phyloP scores from a whole-genome alignment of 30 jellyfish, hydroid and myxozoan genomes.

The Morbakka virulenta region DNA sequence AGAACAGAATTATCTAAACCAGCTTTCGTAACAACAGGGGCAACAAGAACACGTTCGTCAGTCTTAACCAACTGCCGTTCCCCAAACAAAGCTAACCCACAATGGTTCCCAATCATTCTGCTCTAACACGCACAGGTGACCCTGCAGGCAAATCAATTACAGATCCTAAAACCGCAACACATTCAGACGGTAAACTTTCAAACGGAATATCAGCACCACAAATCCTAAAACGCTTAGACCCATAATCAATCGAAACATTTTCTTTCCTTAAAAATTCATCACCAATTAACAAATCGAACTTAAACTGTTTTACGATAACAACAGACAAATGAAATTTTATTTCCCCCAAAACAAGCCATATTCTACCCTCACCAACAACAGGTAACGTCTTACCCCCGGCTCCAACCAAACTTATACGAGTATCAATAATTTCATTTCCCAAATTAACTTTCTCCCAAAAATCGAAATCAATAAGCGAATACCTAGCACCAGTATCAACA shows the following conservation, averaged over 20 bases:
- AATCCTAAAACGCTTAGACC: neutral
- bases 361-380: slow-evolving; percentile 23
- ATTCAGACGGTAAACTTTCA: slow-evolving; percentile 57
- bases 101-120: slow-evolving; percentile 57
- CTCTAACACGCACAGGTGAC: too few relatives aligned
- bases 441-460: too few relatives aligned
- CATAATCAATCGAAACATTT: slow-evolving; percentile 39
- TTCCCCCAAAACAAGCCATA: neutral
- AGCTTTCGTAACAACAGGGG: slow-evolving; percentile 67
- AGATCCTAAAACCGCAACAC: slow-evolving; percentile 60
- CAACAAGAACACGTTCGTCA: slow-evolving; percentile 48
- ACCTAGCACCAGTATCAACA: too few relatives aligned
- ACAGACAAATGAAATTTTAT: neutral
- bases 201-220: slow-evolving; percentile 29
- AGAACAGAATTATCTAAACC: slow-evolving; percentile 36
- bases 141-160: slow-evolving; percentile 35
- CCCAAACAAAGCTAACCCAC: slow-evolving; percentile 66
- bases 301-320: slow-evolving; percentile 3
- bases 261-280: slow-evolving; percentile 44
- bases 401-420: too few relatives aligned
- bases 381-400: slow-evolving; percentile 9
- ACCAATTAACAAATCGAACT: slow-evolving; percentile 38
- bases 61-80: slow-evolving; percentile 51
- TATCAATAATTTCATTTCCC: too few relatives aligned
- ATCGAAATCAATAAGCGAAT: too few relatives aligned